phyloP scores from a whole-genome alignment of 2,888 invertebrate genomes.

The Stenchaetothrips biformis region DNA sequence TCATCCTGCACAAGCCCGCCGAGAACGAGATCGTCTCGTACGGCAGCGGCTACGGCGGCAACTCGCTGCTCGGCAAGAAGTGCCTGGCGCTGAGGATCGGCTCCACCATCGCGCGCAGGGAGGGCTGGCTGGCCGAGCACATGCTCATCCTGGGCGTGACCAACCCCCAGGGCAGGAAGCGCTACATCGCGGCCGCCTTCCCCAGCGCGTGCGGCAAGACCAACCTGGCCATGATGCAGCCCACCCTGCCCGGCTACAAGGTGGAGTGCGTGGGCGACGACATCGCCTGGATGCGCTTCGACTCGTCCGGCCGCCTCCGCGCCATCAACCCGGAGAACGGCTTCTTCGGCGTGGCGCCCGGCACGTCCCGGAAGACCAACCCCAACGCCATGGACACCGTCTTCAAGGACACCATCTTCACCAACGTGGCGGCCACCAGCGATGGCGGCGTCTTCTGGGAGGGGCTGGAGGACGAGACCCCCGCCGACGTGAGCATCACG shows the following conservation, averaged over 20 bases:
- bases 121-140: constrained; percentile 99
- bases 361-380: constrained; percentile 85
- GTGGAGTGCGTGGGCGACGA: constrained; percentile 95
- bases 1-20: constrained; percentile 82
- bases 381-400: constrained; percentile 96
- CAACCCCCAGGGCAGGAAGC: constrained; percentile 80
- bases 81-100: constrained; percentile 96
- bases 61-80: constrained; percentile 94
- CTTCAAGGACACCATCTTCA: constrained; percentile 89
- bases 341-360: constrained; percentile 98
- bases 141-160: constrained; percentile 98
- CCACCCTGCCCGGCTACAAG: constrained; percentile 85
- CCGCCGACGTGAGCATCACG: constrained; percentile 56
- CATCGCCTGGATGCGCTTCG: constrained; percentile 98
- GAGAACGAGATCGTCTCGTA: constrained; percentile 80
- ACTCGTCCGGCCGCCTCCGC: constrained; percentile 72
- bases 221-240: constrained; percentile 97
- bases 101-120: constrained; percentile 87
- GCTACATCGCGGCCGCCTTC: constrained; percentile 95
- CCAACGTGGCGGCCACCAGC: constrained; percentile 91
- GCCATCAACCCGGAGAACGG: constrained; percentile 99
- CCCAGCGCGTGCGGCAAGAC: constrained; percentile 99
- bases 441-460: constrained; percentile 99
- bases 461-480: constrained; percentile 78
- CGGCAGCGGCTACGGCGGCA: constrained; percentile 97